Base-by-base conservation (phyloP, 2,888 invertebrate species). In the Chymomyza amoena region DNA sequence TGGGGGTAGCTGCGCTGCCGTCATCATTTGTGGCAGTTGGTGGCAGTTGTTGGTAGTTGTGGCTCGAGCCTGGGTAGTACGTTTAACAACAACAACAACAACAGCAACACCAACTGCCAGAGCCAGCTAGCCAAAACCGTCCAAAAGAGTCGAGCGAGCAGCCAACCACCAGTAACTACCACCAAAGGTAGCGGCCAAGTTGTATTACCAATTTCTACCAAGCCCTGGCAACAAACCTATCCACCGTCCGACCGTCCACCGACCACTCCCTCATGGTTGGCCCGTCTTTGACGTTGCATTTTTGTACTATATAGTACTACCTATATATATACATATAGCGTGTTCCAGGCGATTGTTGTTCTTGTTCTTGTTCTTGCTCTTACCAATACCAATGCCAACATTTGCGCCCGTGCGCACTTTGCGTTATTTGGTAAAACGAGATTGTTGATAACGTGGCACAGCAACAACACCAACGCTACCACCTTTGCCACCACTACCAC, bases 381-480 rank as follows among this genome's bases (percentile, higher is more conserved):
- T 61, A 78, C 73, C 73, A 68, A 73, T 69, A 70, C 64, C 67
- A 73, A 74, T 74, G 74, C 72, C 68, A 64, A 70, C 60, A 28
- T 60, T 60, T 28, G 60, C 45, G 7, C 51, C 70, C 75, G 75
- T 75, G 76, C 73, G 75, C 78, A 79, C 79, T 87, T 87, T 87
- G 75, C 77, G 80, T 79, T 89, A 79, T 85, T 89, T 87, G 78
- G 84, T 79, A 84, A 85, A 89, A 85, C 83, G 84, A 80, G 89
- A 89, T 89, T 89, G 84, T 79, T 89, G 89, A 89, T 89, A 89
- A 89, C 76, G 78, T 82, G 84, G 70, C 70, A 76, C 71, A 73
- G 72, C 72, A 76, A 61, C 66, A 75, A 69, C 70, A 67, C 66
- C 69, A 76, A 71, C 75, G 76, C 75, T 66, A 73, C 54, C 57